phyloP scores from a whole-genome alignment of 2,888 invertebrate genomes.

The Drosophila paramelanica region DNA sequence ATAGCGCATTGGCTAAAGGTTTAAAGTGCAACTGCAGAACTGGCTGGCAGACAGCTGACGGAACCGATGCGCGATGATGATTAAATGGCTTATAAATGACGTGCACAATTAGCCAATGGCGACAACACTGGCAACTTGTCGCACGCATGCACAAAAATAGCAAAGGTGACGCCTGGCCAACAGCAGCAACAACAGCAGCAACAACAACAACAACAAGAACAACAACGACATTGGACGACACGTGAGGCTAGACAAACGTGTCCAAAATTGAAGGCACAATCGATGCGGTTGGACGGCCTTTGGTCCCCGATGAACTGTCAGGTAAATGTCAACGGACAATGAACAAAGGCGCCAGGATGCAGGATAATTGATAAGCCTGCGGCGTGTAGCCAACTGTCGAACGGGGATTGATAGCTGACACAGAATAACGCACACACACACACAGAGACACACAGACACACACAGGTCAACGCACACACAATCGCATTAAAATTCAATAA shows the following conservation, averaged over 20 bases:
- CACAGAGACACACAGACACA: neutral
- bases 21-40: slow-evolving; percentile 51
- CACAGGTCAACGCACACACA: slow-evolving; percentile 9
- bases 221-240: slow-evolving; percentile 7
- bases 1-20: slow-evolving; percentile 36
- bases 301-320: slow-evolving; percentile 10
- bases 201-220: neutral
- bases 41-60: slow-evolving; percentile 65
- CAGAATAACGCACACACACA: slow-evolving; percentile 4
- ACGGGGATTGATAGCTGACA: slow-evolving; percentile 32
- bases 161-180: slow-evolving; percentile 14
- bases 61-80: slow-evolving; percentile 59
- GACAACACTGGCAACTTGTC: slow-evolving; percentile 12
- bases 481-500: slow-evolving; percentile 40
- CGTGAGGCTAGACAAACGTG: slow-evolving; percentile 15
- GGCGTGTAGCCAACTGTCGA: slow-evolving; percentile 27
- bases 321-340: slow-evolving; percentile 22
- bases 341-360: slow-evolving; percentile 1
- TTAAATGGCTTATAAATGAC: slow-evolving; percentile 77
- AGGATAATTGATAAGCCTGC: slow-evolving; percentile 57
- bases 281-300: neutral
- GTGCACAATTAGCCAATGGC: slow-evolving; percentile 48
- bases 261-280: neutral
- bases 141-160: slow-evolving; percentile 21
- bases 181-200: neutral